Evolutionary conservation across 2,888 invertebrate species (phyloP), one percentile per base, ranked within the genome.

Genomic region (Cremastinae sp.): DNA sequence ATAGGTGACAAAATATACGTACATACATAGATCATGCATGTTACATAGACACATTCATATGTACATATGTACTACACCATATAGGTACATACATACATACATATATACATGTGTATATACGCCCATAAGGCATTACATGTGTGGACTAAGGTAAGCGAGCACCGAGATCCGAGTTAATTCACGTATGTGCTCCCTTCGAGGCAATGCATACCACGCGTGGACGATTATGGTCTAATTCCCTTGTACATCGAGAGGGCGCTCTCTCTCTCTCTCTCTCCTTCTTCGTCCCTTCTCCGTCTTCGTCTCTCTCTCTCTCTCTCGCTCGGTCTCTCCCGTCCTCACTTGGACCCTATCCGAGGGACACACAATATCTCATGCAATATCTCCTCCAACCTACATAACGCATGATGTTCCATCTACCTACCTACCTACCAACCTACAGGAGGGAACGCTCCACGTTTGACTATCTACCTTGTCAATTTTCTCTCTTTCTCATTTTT

Each of bases 151-250:
- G 81, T 20, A 82, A 84, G 76, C 83, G 84, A 82, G 79, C 83
- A 85, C 81, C 80, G 82, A 81, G 83, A 81, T 84, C 80, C 84
- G 74, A 74, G 81, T 45, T 51, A 65, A 59, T 35, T 56, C 51
- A 16, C 41, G 51, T 51, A 64, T 39, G 75, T 83, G 82, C 83
- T 84, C 85, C 86, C 78, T 79, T 80, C 39, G 74, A 47, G n/a
- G 80, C 80, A 80, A 75, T 82, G 81, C 83, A 85, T 85, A 86
- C 87, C 83, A 86, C 87, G 86, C 87, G 86, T 88, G 83, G 84
- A 84, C 85, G 85, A 86, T 86, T 85, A 86, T 84, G 87, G 86
- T 88, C 88, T 88, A 89, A 88, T 89, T 88, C 86, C 85, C 88
- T 86, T 86, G 83, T 85, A 85, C 84, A 82, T 84, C 83, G 82